Base-by-base conservation (phyloP, 2,888 invertebrate genomes). In the Noctua comes region DNA sequence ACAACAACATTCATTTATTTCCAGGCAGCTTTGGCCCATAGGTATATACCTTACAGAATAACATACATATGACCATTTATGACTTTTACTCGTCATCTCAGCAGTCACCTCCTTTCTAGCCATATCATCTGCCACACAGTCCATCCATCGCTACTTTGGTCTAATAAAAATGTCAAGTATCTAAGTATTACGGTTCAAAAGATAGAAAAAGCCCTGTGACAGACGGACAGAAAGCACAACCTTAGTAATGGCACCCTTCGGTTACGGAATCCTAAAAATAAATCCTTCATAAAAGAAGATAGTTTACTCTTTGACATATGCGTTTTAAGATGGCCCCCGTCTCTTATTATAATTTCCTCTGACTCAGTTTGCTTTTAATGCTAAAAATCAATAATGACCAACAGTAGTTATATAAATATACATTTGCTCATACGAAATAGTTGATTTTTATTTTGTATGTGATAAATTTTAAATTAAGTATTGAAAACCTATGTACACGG, bases 371-470 rank as follows among this genome's bases (percentile, higher is more conserved):
- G 86, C 85, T 83, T 85, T 79, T 81, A 88, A 90, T 88, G 87
- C 85, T 86, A 88, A 85, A 86, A 88, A 88, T 87, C 82, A 89
- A 87, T 91, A 92, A 93, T 94, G 96, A 96, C 96, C 96, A 96
- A 96, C 93, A 90, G 94, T 96, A 96, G 95, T 90, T 93, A 90
- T 89, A 90, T 91, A 93, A 91, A 91, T 91, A 92, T 94, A 93
- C 93, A 92, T 86, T 95, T 96, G 96, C 96, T 96, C 96, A 96
- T 95, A 94, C 88, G 86, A 91, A 91, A 95, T 95, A 95, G 94
- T 94, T 95, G 86, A 92, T 96, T 95, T 82, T 96, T 92, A 95
- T 96, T 96, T 96, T 84, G 80, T 89, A 87, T 86, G 95, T 96
- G 95, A 96, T 96, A 95, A 89, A 91, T 87, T 74, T 89, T 89